These are phyloP conservation scores for Ceryle rudis DNA, from an alignment of 2,797 vertebrate genomes.

Conservation along the genomic window DNA sequence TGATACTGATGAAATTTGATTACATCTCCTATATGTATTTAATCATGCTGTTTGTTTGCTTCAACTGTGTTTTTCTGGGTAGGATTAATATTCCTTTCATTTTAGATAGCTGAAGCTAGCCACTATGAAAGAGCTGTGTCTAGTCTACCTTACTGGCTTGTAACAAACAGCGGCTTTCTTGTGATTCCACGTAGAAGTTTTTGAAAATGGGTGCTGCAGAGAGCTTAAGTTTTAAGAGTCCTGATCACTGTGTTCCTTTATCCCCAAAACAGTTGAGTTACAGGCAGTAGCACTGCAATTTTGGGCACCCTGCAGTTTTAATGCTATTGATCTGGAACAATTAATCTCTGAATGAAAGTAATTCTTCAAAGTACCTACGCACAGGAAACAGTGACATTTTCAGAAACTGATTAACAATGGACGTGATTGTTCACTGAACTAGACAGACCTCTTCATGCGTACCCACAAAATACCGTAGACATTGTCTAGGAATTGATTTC, in stretches of 20 bases:
- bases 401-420: constrained; percentile 59
- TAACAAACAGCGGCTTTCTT: background rate
- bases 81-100: background rate
- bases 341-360: constrained; percentile 52
- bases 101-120: background rate
- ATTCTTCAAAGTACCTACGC: constrained; percentile 46
- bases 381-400: constrained; percentile 65
- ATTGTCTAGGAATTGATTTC: constrained; percentile 18
- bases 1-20: background rate
- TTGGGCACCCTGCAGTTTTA: background rate
- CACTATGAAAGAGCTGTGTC: background rate
- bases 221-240: background rate
- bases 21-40: background rate
- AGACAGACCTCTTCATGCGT: constrained; percentile 51
- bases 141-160: background rate
- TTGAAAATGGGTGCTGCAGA: background rate
- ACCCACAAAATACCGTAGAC: background rate
- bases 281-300: background rate
- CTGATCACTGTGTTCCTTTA: background rate
- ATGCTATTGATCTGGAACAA: background rate
- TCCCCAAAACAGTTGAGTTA: background rate
- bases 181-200: background rate
- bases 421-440: constrained; percentile 48
- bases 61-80: background rate
- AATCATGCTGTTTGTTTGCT: background rate